Evolutionary conservation across 2,888 invertebrate genomes (phyloP), one percentile per base, ranked within the genome.

Genomic region (Carabus problematicus): DNA sequence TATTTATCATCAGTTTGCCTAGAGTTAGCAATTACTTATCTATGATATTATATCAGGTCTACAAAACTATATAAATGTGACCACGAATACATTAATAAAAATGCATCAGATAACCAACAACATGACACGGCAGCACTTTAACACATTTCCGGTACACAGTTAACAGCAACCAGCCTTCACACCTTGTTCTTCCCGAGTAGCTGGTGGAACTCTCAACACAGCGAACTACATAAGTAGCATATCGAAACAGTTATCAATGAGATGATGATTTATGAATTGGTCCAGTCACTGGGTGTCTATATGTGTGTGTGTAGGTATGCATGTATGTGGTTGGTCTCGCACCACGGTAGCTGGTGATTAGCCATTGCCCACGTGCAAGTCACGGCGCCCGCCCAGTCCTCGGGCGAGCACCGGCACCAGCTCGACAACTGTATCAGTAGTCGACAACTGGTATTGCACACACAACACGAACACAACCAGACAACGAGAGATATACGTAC

Each of bases 351-450:
- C 63, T 18, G 63, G 63, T 63, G 75, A 75, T 76, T 75, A 76
- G 75, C 75, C 75, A 75, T 72, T 72, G 71, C 74, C 75, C 75
- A 75, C 75, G 75, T 76, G 76, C 76, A 75, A 75, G 76, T 76
- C 76, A 76, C 73, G 76, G 73, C 73, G 75, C 63, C 73, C 73
- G 74, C 74, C 73, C 74, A 74, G 73, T 71, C 74, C 72, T 64
- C 70, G 70, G 74, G 73, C 74, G 60, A n/a, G 60, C 52, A 52
- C 52, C 52, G 52, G 52, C 52, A 14, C 11, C 45, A 9, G 12
- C 12, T 14, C 14, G 9, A 52, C 29, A 29, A 29, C 29, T 29
- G 29, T 29, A 29, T 29, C 29, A 29, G 29, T 29, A 29, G 29
- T 29, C 29, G 29, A 29, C 29, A 29, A 29, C 29, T 29, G 29